Base-by-base conservation (phyloP, 2,888 invertebrate genomes). In the Autographa gamma region DNA sequence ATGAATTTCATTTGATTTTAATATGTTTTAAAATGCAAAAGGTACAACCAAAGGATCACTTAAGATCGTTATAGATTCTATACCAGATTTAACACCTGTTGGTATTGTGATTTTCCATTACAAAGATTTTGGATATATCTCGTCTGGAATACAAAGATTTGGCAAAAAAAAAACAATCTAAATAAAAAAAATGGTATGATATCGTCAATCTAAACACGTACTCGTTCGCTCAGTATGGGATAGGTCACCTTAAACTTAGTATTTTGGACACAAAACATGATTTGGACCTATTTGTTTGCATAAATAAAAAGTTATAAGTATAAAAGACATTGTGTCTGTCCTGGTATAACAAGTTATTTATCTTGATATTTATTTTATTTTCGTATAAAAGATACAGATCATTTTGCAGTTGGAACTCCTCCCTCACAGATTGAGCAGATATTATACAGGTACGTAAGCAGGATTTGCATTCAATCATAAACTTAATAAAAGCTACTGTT, bases 221-320 rank as follows among this genome's bases (percentile, higher is more conserved):
- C 9, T 38, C 18, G 5, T 52, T 41, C 0, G 31, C 48, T 66
- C 4, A 11, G 4, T 31, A 56, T 70, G n/a, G 58, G 65, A 63
- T 54, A 69, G 69, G 65, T 70, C 70, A 70, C 65, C 65, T 70
- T 41, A 65, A 62, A 41, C 19, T 48, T 58, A 31, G 59, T 52
- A 60, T 43, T 25, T 56, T 62, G 25, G 14, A 59, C 6, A 60
- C 48, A 61, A 61, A 25, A 54, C 25, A 43, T 43, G 58, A 60
- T 60, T 25, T 63, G 56, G 9, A 41, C 8, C 19, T 25, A 5
- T 43, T 25, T 25, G 19, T 61, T 43, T 18, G 38, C 14, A 16
- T 25, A 16, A 16, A 61, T 19, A 14, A 25, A 52, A 52, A 32
- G 18, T n/a, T 31, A 18, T 31, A 48, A n/a, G 5, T 16, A 8